Percentiles rank a stretch among this genome's conserved stretches.
phyloP scores from a whole-genome alignment of 2,888 invertebrate genomes.

The Orthosia incerta region DNA sequence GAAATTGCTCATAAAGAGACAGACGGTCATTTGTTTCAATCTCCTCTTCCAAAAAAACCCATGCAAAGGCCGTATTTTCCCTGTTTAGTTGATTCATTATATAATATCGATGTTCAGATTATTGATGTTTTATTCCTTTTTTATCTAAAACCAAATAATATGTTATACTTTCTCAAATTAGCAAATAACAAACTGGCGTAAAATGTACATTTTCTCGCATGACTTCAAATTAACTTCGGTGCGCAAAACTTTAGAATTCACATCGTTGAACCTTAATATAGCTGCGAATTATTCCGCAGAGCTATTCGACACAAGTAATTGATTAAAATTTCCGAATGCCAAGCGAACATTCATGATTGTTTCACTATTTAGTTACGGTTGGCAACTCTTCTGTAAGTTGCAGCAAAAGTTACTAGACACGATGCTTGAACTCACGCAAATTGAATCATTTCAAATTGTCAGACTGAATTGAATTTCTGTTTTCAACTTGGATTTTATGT shows the following conservation, averaged over 20 bases:
- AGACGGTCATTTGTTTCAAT: too few relatives aligned
- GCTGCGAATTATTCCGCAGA: conserved; percentile 14
- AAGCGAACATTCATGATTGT: conserved; percentile 28
- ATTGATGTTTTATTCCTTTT: too few relatives aligned
- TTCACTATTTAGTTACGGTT: conserved; percentile 33
- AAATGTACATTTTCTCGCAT: conserved; percentile 14
- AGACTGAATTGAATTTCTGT: conserved; percentile 30
- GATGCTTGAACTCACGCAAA: conserved; percentile 33
- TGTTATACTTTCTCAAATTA: conserved; percentile 4
- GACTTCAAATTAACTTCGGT: conserved; percentile 27
- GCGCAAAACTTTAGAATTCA: conserved; percentile 36
- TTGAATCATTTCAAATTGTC: conserved; percentile 27
- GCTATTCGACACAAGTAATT: conserved; percentile 41
- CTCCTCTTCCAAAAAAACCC: too few relatives aligned
- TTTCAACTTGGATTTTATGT: background rate
- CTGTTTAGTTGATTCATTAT: too few relatives aligned
- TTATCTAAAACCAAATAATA: background rate
- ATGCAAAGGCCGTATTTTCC: too few relatives aligned
- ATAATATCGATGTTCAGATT: too few relatives aligned
- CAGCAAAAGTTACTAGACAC: conserved; percentile 33
- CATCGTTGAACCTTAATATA: conserved; percentile 18
- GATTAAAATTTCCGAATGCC: conserved; percentile 33
- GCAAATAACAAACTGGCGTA: conserved; percentile 1
- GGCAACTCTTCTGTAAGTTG: conserved; percentile 38
- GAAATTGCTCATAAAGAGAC: too few relatives aligned